Percentiles rank a stretch among this genome's conserved stretches.
Conservation (phyloP, 2,888 invertebrate genomes). For the Sinotaia quadrata region DNA sequence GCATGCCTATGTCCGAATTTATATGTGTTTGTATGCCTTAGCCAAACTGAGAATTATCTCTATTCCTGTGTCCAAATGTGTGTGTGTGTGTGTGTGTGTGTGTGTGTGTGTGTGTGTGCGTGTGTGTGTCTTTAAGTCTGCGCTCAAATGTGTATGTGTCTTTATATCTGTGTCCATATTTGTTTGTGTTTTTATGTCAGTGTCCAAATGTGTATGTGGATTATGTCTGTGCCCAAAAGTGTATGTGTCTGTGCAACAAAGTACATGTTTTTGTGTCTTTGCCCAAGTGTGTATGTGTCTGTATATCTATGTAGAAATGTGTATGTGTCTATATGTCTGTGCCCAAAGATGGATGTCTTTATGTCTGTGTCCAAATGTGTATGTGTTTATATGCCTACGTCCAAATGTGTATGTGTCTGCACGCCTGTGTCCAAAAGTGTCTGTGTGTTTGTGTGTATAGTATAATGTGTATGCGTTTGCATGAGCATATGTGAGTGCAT, state of each 20-base stretch:
- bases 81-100: not conserved
- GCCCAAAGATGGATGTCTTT: not conserved
- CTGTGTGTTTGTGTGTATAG: not conserved
- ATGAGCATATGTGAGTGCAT: not conserved
- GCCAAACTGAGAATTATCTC: not conserved
- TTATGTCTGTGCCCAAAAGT: too few relatives aligned
- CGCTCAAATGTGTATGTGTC: not conserved
- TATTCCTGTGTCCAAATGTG: not conserved
- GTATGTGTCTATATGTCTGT: not conserved
- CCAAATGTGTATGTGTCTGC: conserved; percentile 2
- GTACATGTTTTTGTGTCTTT: too few relatives aligned
- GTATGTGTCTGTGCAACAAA: too few relatives aligned
- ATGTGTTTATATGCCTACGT: not conserved
- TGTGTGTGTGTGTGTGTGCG: not conserved
- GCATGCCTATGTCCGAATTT: not conserved
- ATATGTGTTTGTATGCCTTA: conserved; percentile 1
- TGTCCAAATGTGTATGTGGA: not conserved
- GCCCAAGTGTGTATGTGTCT: not conserved
- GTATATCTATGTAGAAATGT: not conserved
- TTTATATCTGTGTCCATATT: not conserved
- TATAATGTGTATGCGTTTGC: not conserved
- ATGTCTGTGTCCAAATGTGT: not conserved
- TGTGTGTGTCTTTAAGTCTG: not conserved
- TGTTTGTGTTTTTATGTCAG: not conserved
- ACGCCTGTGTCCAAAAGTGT: not conserved